These are phyloP conservation scores for Cydia amplana DNA, from an alignment of 1,140 invertebrate genomes.

Conservation along the genomic window DNA sequence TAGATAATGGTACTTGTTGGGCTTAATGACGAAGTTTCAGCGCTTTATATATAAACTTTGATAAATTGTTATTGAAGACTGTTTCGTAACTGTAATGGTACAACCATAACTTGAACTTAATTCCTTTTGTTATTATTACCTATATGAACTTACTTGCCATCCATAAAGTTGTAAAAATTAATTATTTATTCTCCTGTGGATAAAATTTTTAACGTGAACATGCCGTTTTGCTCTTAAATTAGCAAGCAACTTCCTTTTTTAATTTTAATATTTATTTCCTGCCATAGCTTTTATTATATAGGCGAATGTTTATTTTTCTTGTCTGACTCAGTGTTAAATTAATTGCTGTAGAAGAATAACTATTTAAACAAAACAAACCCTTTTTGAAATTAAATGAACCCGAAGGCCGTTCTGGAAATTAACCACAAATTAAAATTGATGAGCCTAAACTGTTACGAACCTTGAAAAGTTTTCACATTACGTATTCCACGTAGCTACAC, in stretches of 20 bases:
- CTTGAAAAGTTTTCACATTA: conserved; percentile 28
- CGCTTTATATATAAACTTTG: background rate
- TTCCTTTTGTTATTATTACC: background rate
- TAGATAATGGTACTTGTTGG: conserved; percentile 26
- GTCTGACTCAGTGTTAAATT: background rate
- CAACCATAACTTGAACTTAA: background rate
- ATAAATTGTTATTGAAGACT: background rate
- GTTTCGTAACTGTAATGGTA: background rate
- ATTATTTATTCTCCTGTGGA: background rate
- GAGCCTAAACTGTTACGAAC: background rate
- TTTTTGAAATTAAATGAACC: background rate
- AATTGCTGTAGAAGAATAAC: background rate
- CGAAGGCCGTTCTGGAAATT: background rate
- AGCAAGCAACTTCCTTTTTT: background rate
- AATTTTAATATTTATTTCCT: background rate
- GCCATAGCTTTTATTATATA: background rate
- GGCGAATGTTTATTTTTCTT: background rate
- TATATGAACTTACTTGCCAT: background rate
- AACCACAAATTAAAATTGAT: conserved; percentile 15
- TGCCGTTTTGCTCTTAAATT: background rate
- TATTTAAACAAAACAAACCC: background rate
- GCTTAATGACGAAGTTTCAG: background rate
- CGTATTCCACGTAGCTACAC: background rate
- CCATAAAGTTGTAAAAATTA: background rate
- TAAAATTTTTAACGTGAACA: background rate